Evolutionary conservation across 2,113 vertebrate species (phyloP), one percentile per base, ranked within the genome.

Genomic region (Mustela lutreola): DNA sequence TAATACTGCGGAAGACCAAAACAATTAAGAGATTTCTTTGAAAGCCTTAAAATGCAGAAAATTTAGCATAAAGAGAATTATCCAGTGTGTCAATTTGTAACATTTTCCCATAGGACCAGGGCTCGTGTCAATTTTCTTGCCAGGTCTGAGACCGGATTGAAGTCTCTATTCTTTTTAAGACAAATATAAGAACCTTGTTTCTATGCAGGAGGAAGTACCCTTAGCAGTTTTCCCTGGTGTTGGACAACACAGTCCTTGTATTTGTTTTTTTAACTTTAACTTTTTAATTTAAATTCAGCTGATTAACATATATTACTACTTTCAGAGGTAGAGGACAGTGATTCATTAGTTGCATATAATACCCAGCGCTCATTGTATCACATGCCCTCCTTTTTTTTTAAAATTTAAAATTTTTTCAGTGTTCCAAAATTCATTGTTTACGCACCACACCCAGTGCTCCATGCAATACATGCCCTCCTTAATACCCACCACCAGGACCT

Each of bases 1-100:
- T 81, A 67, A 70, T 93, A 58, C 11, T 65, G 19, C 33, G 62
- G 26, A 76, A 91, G n/a, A 71, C 62, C 31, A 60, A 94, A 82
- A 93, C 70, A 67, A 92, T 71, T 60, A 70, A 60, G 42, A 82
- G 4, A 60, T 90, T 95, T 79, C 67, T 80, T 92, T 83, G 33
- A 36, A 80, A 89, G 58, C 36, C 18, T 33, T 93, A 70, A 83
- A 76, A 39, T 87, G 60, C 9, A 95, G 9, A 70, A 31, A 85
- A 70, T 88, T 78, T n/a, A 50, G 70, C 31, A 70, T 48, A 22
- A 80, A 91, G 24, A 26, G 4, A 89, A 42, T 75, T 50, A 82
- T 36, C 11, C 7, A 70, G 1, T 81, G 53, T 85, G n/a, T 70
- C 48, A 31, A 14, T 87, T 90, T 70, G 14, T 31, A 33, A 60